Percentiles rank a stretch among this genome's conserved stretches.
Evolutionary conservation across 2,888 invertebrate species (phyloP).

Genomic region (Andrena bucephala): DNA sequence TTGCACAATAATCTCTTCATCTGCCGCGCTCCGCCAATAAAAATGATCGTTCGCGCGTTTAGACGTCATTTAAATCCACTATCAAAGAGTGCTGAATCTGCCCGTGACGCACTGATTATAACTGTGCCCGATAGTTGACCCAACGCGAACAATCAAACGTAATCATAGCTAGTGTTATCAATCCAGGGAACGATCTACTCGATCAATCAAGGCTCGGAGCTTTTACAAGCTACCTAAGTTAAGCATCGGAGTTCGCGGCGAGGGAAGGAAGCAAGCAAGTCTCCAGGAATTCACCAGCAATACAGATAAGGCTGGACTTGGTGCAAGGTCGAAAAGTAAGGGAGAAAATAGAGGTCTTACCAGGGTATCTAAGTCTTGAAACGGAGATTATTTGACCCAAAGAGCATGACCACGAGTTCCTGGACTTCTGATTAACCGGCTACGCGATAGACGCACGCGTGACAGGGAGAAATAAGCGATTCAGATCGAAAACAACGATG

Average conservation of each 20-base stretch:
- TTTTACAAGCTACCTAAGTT: neutral
- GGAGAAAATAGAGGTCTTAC: neutral
- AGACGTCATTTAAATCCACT: conserved; percentile 20
- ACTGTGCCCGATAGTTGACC: neutral
- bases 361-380: neutral
- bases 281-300: neutral
- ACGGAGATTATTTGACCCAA: neutral
- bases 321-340: neutral
- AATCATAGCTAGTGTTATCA: neutral
- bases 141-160: neutral
- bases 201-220: neutral
- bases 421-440: neutral
- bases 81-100: neutral
- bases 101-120: neutral
- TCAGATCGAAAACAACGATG: neutral
- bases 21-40: neutral
- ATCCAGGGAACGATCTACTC: neutral
- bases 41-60: conserved; percentile 1
- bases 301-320: neutral
- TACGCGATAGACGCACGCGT: neutral
- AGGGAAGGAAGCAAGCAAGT: neutral
- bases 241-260: neutral
- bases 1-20: neutral
- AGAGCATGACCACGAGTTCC: neutral
- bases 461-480: neutral